Evolutionary conservation across 2,113 vertebrate species (phyloP), one percentile per base, ranked within the genome.

Genomic region (Loxodonta africana): DNA sequence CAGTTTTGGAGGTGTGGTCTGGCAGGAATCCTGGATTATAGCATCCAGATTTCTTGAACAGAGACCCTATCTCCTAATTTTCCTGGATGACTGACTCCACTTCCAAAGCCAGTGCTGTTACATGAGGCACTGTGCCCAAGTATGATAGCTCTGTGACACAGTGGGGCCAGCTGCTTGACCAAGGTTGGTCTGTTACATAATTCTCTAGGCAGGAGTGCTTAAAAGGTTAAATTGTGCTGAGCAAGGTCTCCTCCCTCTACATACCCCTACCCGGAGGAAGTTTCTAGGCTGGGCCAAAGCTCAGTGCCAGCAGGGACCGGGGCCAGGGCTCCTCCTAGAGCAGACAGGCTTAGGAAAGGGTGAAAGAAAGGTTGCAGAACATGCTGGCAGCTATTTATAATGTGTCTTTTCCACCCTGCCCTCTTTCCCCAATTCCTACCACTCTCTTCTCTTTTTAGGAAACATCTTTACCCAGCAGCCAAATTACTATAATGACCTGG

Each of bases 381-480:
- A 23, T 26, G 14, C 86, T 80, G 37, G 53, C 41, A 91, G 44
- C 83, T 14, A 8, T 65, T 67, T 63, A 3, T 76, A 46, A 74
- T 82, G 20, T 63, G 17, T 80, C 65, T 60, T 89, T 17, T 85
- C 57, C 30, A 37, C 44, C 30, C 65, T 25, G 14, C 62, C 2
- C 18, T 57, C 77, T 78, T 88, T 88, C 30, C 60, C 83, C 37
- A 77, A 48, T 82, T 85, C 25, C 60, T 26, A 33, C 60, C 63
- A 96, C 84, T 96, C 44, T 53, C 37, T 71, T 86, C 65, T 98
- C 85, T 97, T 94, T 97, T 15, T 96, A 99, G 99, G 99, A 95
- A 99, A 99, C 98, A 99, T 99, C 98, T 99, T 99, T 95, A 99
- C 96, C 63, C 99, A 99, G 96, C 99, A 99, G 95, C 99, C 99